Evolutionary conservation across 2,888 invertebrate genomes (phyloP).

Genomic region (Ptilodon capucinus): DNA sequence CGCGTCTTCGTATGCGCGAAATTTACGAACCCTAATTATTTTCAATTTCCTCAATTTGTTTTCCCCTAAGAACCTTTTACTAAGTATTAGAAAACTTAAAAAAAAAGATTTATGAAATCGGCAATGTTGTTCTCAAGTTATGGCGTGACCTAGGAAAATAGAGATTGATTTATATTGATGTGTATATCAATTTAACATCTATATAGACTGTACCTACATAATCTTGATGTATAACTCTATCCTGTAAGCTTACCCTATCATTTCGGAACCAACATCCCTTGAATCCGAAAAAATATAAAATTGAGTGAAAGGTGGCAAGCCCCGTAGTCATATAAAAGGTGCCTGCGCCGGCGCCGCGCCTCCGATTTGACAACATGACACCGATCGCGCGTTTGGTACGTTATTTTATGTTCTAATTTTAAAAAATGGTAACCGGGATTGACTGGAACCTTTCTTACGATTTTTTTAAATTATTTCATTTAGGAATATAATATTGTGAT

Average conservation of each 20-base stretch:
- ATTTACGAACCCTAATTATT: too few species aligned
- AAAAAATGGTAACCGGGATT: not conserved
- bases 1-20: too few species aligned
- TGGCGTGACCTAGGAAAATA: too few species aligned
- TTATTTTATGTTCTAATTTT: constrained; percentile 43
- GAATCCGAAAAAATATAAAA: constrained; percentile 32
- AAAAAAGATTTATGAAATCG: too few species aligned
- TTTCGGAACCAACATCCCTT: constrained; percentile 46
- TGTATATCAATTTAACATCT: too few species aligned
- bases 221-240: not conserved
- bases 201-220: too few species aligned
- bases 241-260: not conserved
- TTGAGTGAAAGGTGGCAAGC: constrained; percentile 69
- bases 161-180: too few species aligned
- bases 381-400: constrained; percentile 73
- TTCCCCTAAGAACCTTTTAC: too few species aligned
- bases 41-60: too few species aligned
- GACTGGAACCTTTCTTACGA: not conserved
- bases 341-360: constrained; percentile 64
- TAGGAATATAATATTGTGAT: not conserved
- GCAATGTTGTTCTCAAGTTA: too few species aligned
- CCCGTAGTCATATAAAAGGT: constrained; percentile 66
- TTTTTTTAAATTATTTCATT: not conserved
- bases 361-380: constrained; percentile 74
- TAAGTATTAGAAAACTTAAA: too few species aligned